Evolutionary conservation across 1,140 invertebrate genomes (phyloP), one percentile per base, ranked within the genome.

Genomic region (Leptinotarsa lineolata): DNA sequence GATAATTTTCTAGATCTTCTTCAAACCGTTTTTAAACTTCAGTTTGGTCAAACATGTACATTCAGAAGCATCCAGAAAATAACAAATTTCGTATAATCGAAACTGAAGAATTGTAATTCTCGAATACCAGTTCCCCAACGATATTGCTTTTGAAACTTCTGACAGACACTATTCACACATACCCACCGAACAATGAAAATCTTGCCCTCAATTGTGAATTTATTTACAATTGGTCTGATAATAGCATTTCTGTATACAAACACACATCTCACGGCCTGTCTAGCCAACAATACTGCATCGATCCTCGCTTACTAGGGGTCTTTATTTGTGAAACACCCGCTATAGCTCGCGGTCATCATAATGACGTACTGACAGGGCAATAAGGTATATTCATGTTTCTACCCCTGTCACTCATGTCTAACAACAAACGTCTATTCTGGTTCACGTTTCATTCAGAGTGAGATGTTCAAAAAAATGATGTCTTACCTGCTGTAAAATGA

Each of bases 221-320:
- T 74, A 74, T 77, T 72, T 77, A 74, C 76, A 77, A 77, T 77
- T 77, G 76, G 70, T 70, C 71, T n/a, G 71, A 77, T 77, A 77
- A 77, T 77, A 71, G 63, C 73, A 70, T 77, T 66, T 77, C 73
- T 77, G 76, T 77, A 72, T 77, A 77, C 73, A 77, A 77, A 77
- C 76, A 77, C 30, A 45, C 73, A 74, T 74, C 72, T 65, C 70
- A 67, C 70, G 65, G 39, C n/a, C 65, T 67, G 65, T 67, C 65
- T 45, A 67, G 39, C 22, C 30, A 67, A 67, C 65, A 67, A 67
- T 67, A 20, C 18, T 30, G 20, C 30, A 15, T 67, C 13, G 24
- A 45, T 63, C 61, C 61, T 30, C 13, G 61, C 61, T 20, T 63
- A 67, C 65, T 67, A 39, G 22, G 39, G 65, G 65, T 30, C 39